Percentiles rank a stretch among this genome's conserved stretches.
Evolutionary conservation across 2,113 vertebrate genomes (phyloP).

Genomic region (Leptodactylus fuscus): DNA sequence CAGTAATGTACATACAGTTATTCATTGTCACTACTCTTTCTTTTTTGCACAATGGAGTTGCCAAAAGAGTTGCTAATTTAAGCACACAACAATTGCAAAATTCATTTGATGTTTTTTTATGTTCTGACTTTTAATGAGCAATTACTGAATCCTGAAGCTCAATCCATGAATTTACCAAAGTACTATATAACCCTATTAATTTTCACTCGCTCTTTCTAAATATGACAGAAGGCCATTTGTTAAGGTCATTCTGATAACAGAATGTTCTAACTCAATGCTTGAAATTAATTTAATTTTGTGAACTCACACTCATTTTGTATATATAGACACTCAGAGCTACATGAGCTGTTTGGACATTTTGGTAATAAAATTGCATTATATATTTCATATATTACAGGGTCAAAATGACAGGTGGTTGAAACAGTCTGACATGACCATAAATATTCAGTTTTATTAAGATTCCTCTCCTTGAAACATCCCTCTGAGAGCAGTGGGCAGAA

Average conservation of each 20-base stretch:
- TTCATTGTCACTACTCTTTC: neutral
- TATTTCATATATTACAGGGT: neutral
- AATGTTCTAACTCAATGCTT: neutral
- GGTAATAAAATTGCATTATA: neutral
- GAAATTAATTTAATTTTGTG: neutral
- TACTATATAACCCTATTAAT: conserved; percentile 3
- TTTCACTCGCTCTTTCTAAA: neutral
- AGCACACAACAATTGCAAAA: neutral
- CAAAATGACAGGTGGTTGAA: neutral
- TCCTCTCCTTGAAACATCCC: too few species aligned
- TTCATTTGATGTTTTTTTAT: neutral
- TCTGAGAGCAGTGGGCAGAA: too few species aligned
- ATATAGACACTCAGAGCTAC: neutral
- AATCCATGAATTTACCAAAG: neutral
- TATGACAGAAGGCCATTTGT: neutral
- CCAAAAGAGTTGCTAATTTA: neutral
- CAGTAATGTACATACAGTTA: neutral
- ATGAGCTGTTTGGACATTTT: neutral
- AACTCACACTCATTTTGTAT: neutral
- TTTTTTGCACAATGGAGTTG: neutral
- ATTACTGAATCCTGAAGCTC: neutral
- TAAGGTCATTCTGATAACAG: neutral
- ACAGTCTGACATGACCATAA: neutral
- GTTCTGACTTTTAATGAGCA: conserved; percentile 27
- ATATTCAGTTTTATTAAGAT: too few species aligned